Conservation (phyloP, 2,888 invertebrate genomes). For the Buathra laborator region DNA sequence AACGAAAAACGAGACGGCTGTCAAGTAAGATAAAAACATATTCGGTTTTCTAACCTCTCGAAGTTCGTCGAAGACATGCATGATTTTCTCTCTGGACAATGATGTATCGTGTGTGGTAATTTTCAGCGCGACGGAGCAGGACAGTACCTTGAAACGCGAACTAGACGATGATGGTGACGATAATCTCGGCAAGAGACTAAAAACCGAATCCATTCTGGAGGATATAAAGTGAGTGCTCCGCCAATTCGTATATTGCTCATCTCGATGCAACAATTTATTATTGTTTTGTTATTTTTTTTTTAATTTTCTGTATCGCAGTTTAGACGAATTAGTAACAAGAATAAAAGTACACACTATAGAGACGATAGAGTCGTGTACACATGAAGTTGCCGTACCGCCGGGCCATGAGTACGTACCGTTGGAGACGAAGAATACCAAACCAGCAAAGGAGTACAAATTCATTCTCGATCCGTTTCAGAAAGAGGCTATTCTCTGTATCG, state of each 20-base stretch:
- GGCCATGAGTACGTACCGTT: constrained; percentile 91
- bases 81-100: neutral
- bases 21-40: constrained; percentile 38
- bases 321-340: constrained; percentile 92
- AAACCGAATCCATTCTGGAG: constrained; percentile 78
- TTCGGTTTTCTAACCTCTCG: constrained; percentile 47
- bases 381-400: constrained; percentile 98
- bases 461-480: constrained; percentile 99
- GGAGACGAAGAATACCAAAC: constrained; percentile 87
- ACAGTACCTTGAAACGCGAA: constrained; percentile 72
- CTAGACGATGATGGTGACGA: constrained; percentile 70
- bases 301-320: constrained; percentile 85
- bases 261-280: constrained; percentile 1
- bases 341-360: constrained; percentile 96
- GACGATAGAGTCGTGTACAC: constrained; percentile 96
- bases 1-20: constrained; percentile 40
- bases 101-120: neutral
- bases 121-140: constrained; percentile 42
- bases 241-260: neutral
- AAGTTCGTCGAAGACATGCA: neutral
- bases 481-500: constrained; percentile 98
- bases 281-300: constrained; percentile 30
- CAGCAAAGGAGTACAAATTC: constrained; percentile 97
- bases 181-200: constrained; percentile 75
- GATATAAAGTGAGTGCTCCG: constrained; percentile 81